Evolutionary conservation across 2,797 vertebrate species (phyloP), one percentile per base, ranked within the genome.

Genomic region (Otolemur crassicaudatus): DNA sequence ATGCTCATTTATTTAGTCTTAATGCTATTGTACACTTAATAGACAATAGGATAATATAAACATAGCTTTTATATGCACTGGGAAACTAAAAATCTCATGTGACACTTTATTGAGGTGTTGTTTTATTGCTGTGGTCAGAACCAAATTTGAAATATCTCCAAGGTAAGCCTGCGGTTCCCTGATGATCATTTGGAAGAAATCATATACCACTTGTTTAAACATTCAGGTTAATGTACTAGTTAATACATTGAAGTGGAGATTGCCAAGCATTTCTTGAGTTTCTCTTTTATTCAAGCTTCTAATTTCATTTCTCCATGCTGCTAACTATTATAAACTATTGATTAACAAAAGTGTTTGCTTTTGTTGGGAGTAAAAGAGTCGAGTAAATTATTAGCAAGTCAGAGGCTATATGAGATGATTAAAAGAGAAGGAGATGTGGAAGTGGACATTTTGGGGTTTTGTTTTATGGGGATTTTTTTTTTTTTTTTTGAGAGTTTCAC

Each of bases 271-370:
- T 69, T 88, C 13, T 31, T 61, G 20, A 65, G 82, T 75, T 91
- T 94, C 53, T 63, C 19, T 83, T 89, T 90, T 58, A 61, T 75
- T 90, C 34, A 85, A 43, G 13, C 86, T 93, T 91, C 69, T 91
- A 65, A 89, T 83, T 96, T 73, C 8, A 53, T 89, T 90, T 34
- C 19, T 65, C 67, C 46, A 34, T 70, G 11, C 29, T 70, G 11
- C 29, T 14, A 75, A 63, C 17, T 70, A 20, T 34, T 60, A 82
- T 58, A 94, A 79, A 83, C 34, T 6, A 29, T 60, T 46, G 49
- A 79, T 37, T 88, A 46, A 75, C 40, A 80, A 67, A 60, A 34
- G 34, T 8, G 11, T 76, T 77, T 67, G 56, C 56, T 94, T 87
- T 86, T 72, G 7, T 43, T 87, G 65, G 49, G 40, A 40, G 34